phyloP scores from a whole-genome alignment of 2,113 vertebrate genomes.

The Labeo catla region DNA sequence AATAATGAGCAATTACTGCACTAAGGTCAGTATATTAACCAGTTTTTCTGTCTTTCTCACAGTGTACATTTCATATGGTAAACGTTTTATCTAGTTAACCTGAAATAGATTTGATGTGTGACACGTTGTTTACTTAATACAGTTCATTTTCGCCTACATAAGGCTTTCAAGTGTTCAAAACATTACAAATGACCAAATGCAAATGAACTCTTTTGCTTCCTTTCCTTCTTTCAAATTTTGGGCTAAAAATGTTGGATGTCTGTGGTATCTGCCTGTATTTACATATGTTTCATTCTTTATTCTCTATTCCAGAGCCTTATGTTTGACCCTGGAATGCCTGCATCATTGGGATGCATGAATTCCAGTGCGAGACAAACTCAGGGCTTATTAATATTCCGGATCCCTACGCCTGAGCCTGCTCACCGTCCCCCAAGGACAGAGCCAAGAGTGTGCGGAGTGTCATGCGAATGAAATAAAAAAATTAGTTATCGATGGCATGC shows the following conservation, averaged over 20 bases:
- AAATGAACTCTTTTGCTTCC: background rate
- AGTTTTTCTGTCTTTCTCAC: background rate
- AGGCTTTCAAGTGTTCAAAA: background rate
- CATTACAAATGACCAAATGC: background rate
- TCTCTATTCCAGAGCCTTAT: background rate
- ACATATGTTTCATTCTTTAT: constrained; percentile 26
- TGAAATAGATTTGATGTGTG: background rate
- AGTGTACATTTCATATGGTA: background rate
- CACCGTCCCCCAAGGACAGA: constrained; percentile 11
- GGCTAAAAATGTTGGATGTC: background rate
- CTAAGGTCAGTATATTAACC: background rate
- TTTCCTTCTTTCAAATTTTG: background rate
- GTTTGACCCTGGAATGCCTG: constrained; percentile 26
- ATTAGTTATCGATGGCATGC: constrained; percentile 24
- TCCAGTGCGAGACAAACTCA: background rate
- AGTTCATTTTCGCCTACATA: background rate
- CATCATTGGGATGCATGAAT: constrained; percentile 30
- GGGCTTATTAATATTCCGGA: constrained; percentile 30
- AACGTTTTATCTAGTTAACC: background rate
- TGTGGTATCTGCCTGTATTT: constrained; percentile 6
- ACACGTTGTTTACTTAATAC: background rate
- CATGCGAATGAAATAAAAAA: constrained; percentile 35
- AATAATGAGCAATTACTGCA: background rate
- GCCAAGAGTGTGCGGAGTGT: background rate
- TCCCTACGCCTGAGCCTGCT: background rate